Base-by-base conservation (phyloP, 2,113 vertebrate genomes). In the Tetrao urogallus region DNA sequence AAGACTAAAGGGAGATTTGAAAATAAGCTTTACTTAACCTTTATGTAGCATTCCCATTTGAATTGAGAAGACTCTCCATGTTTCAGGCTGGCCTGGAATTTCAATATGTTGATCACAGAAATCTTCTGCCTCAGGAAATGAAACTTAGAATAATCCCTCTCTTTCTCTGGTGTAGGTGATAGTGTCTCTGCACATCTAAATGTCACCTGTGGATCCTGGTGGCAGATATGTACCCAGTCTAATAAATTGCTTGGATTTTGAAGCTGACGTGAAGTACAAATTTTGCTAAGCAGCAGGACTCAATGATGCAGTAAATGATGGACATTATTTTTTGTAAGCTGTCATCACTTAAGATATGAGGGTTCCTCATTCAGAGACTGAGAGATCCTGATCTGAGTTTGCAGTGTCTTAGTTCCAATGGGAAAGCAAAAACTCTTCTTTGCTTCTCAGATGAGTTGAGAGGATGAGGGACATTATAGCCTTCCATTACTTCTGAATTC, bases 331-430 rank as follows among this genome's bases (percentile, higher is more conserved):
- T 78, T 14, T 19, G 54, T 70, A 48, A 78, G n/a, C 10, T 2
- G 8, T 27, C 4, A n/a, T 54, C 0, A 0, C 82, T 30, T 56
- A 78, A 88, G 43, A 9, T 28, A 8, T 19, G 30, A 67, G 5
- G 4, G 2, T 54, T 32, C 30, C 63, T 85, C 65, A 69, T 43
- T 82, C 42, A 70, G 30, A 27, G 42, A 54, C 34, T 65, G 8
- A 50, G 81, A 56, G 8, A 19, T 45, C 38, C 40, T 77, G 25
- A 63, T 22, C 30, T 43, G 30, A 56, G 40, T 82, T 85, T 90
- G 22, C 8, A 4, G 45, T 52, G 24, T 72, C 50, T n/a, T 28
- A 43, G 9, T 60, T 82, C 32, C 15, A 27, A 8, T 28, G 34
- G 15, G 42, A 78, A 40, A 77, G 45, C 3, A 70, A 77, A 50